Evolutionary conservation across 2,113 vertebrate species (phyloP).

Genomic region (Galbula dea): DNA sequence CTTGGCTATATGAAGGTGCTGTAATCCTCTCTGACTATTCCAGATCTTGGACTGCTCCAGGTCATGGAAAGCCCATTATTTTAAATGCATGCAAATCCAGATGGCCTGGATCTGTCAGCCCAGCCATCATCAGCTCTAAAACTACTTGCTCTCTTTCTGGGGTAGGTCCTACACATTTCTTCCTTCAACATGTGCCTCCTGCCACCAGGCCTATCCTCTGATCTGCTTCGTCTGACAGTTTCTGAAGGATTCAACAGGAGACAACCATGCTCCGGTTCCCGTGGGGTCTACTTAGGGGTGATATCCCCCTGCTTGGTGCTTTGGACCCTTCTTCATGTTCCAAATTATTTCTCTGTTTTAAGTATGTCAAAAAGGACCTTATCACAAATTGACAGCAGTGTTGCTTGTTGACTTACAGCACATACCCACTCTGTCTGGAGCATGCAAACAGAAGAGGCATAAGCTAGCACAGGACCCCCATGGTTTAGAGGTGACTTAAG

Average conservation of each 20-base stretch:
- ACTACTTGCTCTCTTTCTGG: neutral
- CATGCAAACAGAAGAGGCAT: neutral
- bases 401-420: neutral
- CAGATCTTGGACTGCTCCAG: neutral
- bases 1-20: neutral
- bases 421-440: neutral
- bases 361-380: neutral
- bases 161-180: neutral
- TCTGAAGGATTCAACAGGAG: neutral
- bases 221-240: neutral
- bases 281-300: neutral
- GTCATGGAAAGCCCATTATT: neutral
- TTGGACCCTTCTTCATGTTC: neutral
- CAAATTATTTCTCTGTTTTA: neutral
- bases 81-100: neutral
- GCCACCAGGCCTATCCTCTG: neutral
- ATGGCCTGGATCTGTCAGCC: neutral
- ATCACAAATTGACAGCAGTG: neutral
- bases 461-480: neutral
- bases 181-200: neutral
- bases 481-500: neutral
- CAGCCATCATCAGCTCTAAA: neutral
- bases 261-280: neutral
- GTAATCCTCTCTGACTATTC: neutral
- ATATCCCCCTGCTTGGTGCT: neutral